These are phyloP conservation scores for Dinoponera quadriceps DNA, from an alignment of 1,140 invertebrate genomes.

Conservation along the genomic window DNA sequence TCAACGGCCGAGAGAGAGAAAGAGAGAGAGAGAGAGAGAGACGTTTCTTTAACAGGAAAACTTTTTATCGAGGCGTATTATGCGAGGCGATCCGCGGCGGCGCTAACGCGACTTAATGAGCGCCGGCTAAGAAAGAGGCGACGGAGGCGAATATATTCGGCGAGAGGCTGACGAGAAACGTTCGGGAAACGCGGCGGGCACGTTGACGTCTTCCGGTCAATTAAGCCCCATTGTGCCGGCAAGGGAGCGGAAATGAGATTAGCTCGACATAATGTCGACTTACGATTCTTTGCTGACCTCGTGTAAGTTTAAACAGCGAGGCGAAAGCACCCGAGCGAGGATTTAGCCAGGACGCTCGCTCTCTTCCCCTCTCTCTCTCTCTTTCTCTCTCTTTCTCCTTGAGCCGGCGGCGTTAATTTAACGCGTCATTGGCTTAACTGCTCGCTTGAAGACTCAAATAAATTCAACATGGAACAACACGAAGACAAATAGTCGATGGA, in stretches of 20 bases:
- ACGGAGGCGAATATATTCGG: constrained; percentile 44
- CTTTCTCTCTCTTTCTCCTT: no score
- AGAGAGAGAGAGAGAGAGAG: no score
- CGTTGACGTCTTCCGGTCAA: constrained; percentile 66
- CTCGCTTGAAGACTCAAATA: neutral
- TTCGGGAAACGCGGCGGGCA: constrained; percentile 9
- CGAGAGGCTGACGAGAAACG: constrained; percentile 18
- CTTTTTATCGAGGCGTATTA: constrained; percentile 46
- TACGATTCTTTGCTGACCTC: constrained; percentile 54
- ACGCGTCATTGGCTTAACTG: neutral
- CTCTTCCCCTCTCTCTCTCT: no score
- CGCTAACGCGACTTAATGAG: constrained; percentile 29
- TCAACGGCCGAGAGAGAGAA: constrained; percentile 32
- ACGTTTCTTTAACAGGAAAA: constrained; percentile 52
- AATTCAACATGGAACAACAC: neutral
- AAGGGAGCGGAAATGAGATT: constrained; percentile 45
- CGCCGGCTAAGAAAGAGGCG: neutral
- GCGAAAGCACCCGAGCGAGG: neutral
- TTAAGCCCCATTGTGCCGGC: constrained; percentile 63
- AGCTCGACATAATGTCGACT: constrained; percentile 34
- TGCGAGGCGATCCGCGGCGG: constrained; percentile 20
- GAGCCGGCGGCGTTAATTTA: constrained; percentile 5
- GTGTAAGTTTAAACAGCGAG: constrained; percentile 8
- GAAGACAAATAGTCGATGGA: neutral
- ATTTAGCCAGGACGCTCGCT: neutral